phyloP scores from a whole-genome alignment of 2,888 invertebrate genomes.

The Tenthredo scrophulariae region DNA sequence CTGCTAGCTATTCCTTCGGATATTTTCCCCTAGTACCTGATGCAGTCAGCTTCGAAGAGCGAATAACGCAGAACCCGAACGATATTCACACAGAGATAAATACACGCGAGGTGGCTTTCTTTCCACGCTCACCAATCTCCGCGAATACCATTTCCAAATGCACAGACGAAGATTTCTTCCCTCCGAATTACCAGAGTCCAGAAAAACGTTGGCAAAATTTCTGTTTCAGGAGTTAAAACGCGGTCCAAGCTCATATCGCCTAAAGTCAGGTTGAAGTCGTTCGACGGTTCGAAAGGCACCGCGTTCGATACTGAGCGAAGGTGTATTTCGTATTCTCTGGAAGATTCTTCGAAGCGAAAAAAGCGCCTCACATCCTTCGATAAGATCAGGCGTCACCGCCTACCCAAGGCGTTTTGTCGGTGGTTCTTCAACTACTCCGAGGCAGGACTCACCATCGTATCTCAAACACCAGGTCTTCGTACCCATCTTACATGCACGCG shows the following conservation, averaged over 20 bases:
- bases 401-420: constrained; percentile 53
- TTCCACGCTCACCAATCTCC: neutral
- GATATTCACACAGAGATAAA: constrained; percentile 20
- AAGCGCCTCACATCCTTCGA: constrained; percentile 53
- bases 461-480: constrained; percentile 47
- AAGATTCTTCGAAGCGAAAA: constrained; percentile 52
- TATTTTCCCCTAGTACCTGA: neutral
- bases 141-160: neutral
- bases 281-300: neutral
- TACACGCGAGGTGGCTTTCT: neutral
- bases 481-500: constrained; percentile 23
- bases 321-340: constrained; percentile 54
- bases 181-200: neutral
- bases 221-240: neutral
- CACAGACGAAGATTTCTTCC: neutral
- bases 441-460: constrained; percentile 21
- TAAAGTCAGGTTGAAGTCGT: neutral
- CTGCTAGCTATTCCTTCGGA: constrained; percentile 27
- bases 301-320: constrained; percentile 9
- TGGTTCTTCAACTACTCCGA: constrained; percentile 15
- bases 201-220: neutral
- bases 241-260: neutral
- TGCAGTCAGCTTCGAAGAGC: neutral
- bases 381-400: constrained; percentile 53
- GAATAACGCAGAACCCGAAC: neutral